Conservation (phyloP, 2,888 invertebrate genomes). For the Dolichomitus sp. region DNA sequence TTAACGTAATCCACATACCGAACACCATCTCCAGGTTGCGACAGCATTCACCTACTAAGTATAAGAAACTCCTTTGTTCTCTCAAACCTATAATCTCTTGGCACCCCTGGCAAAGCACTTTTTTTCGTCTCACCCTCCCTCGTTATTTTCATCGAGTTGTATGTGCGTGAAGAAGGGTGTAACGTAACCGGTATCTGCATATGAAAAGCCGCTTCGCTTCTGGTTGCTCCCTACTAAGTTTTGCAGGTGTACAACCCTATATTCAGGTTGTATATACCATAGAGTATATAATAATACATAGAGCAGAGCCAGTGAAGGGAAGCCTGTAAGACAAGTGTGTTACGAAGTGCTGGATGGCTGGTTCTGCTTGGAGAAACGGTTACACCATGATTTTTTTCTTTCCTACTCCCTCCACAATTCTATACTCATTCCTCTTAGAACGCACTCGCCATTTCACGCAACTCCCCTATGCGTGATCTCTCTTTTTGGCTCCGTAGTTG, state of each 20-base stretch:
- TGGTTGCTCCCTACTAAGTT: slow-evolving; percentile 75
- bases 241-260: slow-evolving; percentile 84
- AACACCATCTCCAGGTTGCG: slow-evolving; percentile 33
- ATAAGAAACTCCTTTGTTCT: slow-evolving; percentile 25
- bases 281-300: slow-evolving; percentile 26
- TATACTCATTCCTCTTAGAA: slow-evolving; percentile 21
- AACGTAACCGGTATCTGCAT: slow-evolving; percentile 83
- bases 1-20: not conserved
- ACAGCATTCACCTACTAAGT: not conserved
- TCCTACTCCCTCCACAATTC: slow-evolving; percentile 33
- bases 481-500: slow-evolving; percentile 18
- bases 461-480: slow-evolving; percentile 55
- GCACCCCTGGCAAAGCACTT: slow-evolving; percentile 23
- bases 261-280: slow-evolving; percentile 62
- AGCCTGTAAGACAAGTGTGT: slow-evolving; percentile 83
- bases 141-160: slow-evolving; percentile 74
- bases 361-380: slow-evolving; percentile 81
- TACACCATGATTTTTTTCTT: slow-evolving; percentile 81
- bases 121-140: slow-evolving; percentile 35
- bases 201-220: slow-evolving; percentile 78
- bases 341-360: slow-evolving; percentile 69
- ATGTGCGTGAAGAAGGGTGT: slow-evolving; percentile 77
- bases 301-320: slow-evolving; percentile 47
- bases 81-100: slow-evolving; percentile 38
- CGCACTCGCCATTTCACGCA: slow-evolving; percentile 43